phyloP scores from a whole-genome alignment of 2,888 invertebrate genomes.

The Catocala fraxini region DNA sequence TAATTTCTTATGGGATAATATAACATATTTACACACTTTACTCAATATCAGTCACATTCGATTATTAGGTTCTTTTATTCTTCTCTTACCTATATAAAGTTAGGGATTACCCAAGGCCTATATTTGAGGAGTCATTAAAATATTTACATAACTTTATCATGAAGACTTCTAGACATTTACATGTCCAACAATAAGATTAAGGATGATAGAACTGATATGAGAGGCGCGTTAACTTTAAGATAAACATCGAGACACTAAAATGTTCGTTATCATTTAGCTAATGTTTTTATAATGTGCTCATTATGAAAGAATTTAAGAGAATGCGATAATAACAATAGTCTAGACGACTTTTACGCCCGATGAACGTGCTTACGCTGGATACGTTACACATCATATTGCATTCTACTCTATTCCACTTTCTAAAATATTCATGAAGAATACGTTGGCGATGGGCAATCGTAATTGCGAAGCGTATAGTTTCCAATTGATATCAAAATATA shows the following conservation, averaged over 20 bases:
- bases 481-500: conserved; percentile 30
- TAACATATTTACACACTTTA: neutral
- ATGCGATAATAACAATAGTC: neutral
- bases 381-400: conserved; percentile 38
- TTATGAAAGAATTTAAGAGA: conserved; percentile 1
- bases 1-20: conserved; percentile 22
- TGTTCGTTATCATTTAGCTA: neutral
- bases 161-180: neutral
- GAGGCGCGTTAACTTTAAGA: neutral
- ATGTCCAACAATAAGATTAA: no score
- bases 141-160: neutral
- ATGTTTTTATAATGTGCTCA: conserved; percentile 3
- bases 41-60: no score
- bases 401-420: conserved; percentile 61
- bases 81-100: no score
- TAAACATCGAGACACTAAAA: neutral
- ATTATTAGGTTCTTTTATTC: no score
- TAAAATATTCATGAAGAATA: conserved; percentile 67
- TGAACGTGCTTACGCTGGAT: conserved; percentile 32
- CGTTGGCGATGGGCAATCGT: conserved; percentile 53
- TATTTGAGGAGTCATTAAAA: no score
- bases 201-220: neutral
- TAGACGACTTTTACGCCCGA: conserved; percentile 14
- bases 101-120: no score
- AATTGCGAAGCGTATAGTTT: conserved; percentile 41